Evolutionary conservation across 2,888 invertebrate genomes (phyloP).

Genomic region (Standfussiana lucernea): DNA sequence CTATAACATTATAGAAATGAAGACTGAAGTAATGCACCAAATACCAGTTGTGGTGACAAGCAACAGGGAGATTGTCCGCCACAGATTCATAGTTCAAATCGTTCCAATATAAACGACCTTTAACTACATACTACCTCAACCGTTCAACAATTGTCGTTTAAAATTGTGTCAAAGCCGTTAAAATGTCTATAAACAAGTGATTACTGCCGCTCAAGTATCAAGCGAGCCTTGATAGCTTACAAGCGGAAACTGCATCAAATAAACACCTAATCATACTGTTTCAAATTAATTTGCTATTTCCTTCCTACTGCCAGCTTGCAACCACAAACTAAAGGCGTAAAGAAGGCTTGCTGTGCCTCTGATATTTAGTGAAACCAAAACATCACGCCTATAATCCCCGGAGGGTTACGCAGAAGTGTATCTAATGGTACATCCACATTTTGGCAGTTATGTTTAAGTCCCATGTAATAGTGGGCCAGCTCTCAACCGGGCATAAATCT

Average conservation of each 20-base stretch:
- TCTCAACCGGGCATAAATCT: background rate
- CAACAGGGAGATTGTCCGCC: background rate
- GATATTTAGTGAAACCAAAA: background rate
- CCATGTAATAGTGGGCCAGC: background rate
- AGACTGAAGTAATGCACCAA: background rate
- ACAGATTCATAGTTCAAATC: background rate
- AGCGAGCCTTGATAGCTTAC: constrained; percentile 42
- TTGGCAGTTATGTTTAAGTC: background rate
- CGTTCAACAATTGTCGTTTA: constrained; percentile 13
- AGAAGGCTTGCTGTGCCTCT: background rate
- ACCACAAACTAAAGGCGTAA: background rate
- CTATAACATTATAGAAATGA: too few relatives aligned
- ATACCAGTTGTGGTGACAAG: background rate
- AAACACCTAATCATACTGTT: constrained; percentile 46
- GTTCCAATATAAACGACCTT: constrained; percentile 21
- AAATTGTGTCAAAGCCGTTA: constrained; percentile 52
- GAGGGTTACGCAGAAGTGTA: background rate
- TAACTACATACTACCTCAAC: constrained; percentile 11
- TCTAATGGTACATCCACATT: background rate
- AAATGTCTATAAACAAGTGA: constrained; percentile 35
- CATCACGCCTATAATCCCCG: background rate
- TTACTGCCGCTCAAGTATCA: constrained; percentile 33
- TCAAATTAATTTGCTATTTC: constrained; percentile 49
- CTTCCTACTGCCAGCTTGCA: constrained; percentile 34
- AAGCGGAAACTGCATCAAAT: constrained; percentile 47